Conservation (phyloP, 2,113 vertebrate species). For the Channa argus region DNA sequence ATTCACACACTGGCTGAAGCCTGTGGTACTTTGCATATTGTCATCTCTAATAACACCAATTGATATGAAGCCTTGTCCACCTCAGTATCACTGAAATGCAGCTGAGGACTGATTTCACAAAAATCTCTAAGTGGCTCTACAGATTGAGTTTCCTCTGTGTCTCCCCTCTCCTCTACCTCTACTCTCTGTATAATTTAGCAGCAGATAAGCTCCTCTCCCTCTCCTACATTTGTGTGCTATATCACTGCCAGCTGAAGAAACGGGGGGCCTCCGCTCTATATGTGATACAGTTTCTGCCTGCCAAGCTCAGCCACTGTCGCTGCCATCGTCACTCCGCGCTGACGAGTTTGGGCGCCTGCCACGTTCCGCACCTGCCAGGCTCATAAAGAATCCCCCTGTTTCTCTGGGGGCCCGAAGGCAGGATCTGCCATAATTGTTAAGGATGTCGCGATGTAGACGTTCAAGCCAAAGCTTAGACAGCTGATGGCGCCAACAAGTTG, state of each 20-base stretch:
- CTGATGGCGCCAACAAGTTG: conserved; percentile 64
- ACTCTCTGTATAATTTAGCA: conserved; percentile 61
- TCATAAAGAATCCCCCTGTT: conserved; percentile 78
- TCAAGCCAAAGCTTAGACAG: conserved; percentile 67
- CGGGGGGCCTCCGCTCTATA: conserved; percentile 54
- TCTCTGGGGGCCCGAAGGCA: conserved; percentile 58
- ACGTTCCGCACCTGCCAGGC: conserved; percentile 76
- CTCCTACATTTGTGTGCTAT: conserved; percentile 54
- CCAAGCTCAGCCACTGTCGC: conserved; percentile 59
- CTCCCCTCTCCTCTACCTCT: conserved; percentile 4
- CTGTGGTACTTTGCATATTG: conserved; percentile 40
- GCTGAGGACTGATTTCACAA: conserved; percentile 43
- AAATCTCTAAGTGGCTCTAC: conserved; percentile 48
- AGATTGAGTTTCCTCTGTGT: conserved; percentile 20
- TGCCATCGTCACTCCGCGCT: conserved; percentile 48
- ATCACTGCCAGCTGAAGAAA: conserved; percentile 64
- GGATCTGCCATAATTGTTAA: conserved; percentile 76
- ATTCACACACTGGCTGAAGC: conserved; percentile 33
- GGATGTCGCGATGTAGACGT: conserved; percentile 68
- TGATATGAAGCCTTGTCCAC: conserved; percentile 57
- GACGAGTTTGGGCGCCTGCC: conserved; percentile 70
- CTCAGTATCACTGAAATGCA: conserved; percentile 39
- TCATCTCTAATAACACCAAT: conserved; percentile 51
- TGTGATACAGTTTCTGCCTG: conserved; percentile 67
- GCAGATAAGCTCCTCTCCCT: conserved; percentile 55